Percentiles rank a stretch among this genome's conserved stretches.
Evolutionary conservation across 1,140 invertebrate genomes (phyloP).

Genomic region (Philaenus spumarius): DNA sequence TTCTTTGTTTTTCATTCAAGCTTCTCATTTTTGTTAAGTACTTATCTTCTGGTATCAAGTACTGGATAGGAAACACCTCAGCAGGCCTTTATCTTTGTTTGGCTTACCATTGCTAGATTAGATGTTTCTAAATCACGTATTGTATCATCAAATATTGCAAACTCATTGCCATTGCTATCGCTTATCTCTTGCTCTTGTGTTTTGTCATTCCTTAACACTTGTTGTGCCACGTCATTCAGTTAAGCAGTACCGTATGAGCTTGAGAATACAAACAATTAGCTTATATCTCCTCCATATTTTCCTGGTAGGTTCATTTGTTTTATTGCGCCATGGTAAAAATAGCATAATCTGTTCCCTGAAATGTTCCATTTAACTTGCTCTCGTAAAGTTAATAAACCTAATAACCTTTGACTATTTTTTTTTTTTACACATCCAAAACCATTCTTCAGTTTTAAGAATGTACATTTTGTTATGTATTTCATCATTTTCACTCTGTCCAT

Average conservation of each 20-base stretch:
- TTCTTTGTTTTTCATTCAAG: constrained; percentile 5
- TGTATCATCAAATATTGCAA: not conserved
- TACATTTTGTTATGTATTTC: too few species aligned
- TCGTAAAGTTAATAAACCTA: too few species aligned
- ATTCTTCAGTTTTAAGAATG: too few species aligned
- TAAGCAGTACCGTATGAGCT: too few species aligned
- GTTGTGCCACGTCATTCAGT: not conserved
- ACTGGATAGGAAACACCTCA: not conserved
- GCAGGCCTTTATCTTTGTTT: not conserved
- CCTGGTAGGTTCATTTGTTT: not conserved
- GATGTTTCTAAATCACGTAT: not conserved
- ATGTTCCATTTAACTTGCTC: not conserved
- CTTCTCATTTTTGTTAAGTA: not conserved
- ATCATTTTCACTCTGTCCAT: too few species aligned
- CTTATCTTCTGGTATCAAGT: not conserved
- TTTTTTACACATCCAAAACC: too few species aligned
- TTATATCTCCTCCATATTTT: not conserved
- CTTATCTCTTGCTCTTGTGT: not conserved
- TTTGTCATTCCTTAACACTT: not conserved
- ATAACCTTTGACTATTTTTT: too few species aligned
- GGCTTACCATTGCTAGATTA: not conserved
- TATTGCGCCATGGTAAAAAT: constrained; percentile 5
- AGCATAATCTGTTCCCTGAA: not conserved
- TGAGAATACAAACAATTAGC: not conserved
- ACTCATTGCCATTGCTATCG: not conserved